A percentile compares a stretch with the other conserved stretches of the same genome.
Evolutionary conservation across 1,140 invertebrate species (phyloP).

Genomic region (Drosophila melanogaster): Release_6_plus_ISO1_MT NT_033777.3:14313501-14314000

Average conservation of each 20-base stretch:
- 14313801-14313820: constrained; percentile 38
- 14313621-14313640: no score
- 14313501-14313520: constrained; percentile 68
- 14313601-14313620: constrained; percentile 68
- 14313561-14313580: constrained; percentile 81
- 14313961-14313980: constrained; percentile 82
- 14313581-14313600: constrained; percentile 75
- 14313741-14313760: no score
- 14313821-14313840: constrained; percentile 84
- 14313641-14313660: no score
- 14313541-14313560: constrained; percentile 79
- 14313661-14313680: no score
- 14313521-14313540: constrained; percentile 76
- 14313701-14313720: no score
- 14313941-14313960: constrained; percentile 81
- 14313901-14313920: constrained; percentile 75
- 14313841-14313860: constrained; percentile 76
- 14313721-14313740: no score
- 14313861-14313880: constrained; percentile 79
- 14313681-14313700: no score
- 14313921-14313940: constrained; percentile 78
- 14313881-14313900: constrained; percentile 72
- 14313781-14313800: no score
- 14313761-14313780: no score
- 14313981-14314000: not conserved